Evolutionary conservation across 2,888 invertebrate genomes (phyloP).

Genomic region (Schizaphis graminum): DNA sequence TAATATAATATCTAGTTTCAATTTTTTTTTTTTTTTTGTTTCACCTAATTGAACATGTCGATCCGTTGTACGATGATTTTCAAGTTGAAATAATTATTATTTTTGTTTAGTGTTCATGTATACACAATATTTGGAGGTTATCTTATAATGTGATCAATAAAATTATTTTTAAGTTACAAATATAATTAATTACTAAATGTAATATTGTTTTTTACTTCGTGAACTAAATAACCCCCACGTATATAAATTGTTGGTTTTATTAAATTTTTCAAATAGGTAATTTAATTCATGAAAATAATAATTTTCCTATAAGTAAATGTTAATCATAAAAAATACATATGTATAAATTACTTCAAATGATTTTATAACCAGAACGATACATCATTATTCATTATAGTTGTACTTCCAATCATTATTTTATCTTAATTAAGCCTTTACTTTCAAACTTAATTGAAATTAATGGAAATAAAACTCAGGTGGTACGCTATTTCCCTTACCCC

Average conservation of each 20-base stretch:
- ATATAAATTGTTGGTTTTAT: neutral
- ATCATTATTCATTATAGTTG: neutral
- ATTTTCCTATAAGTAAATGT: neutral
- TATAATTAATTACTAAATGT: neutral
- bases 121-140: neutral
- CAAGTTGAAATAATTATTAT: neutral
- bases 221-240: neutral
- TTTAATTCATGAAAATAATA: neutral
- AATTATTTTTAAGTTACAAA: neutral
- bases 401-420: slow-evolving; percentile 42
- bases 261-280: neutral
- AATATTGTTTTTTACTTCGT: neutral
- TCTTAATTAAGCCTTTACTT: slow-evolving; percentile 59
- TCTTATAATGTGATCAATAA: neutral
- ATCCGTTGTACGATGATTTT: neutral
- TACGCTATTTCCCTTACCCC: neutral
- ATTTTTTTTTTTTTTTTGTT: neutral
- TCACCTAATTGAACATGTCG: neutral
- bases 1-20: neutral
- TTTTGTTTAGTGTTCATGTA: neutral
- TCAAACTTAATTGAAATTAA: slow-evolving; percentile 60
- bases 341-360: neutral
- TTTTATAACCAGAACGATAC: neutral
- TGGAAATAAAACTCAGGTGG: slow-evolving; percentile 51
- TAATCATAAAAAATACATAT: neutral